These are phyloP conservation scores for Cataglyphis altisquamis DNA, from an alignment of 2,888 invertebrate species.

Conservation along the genomic window DNA sequence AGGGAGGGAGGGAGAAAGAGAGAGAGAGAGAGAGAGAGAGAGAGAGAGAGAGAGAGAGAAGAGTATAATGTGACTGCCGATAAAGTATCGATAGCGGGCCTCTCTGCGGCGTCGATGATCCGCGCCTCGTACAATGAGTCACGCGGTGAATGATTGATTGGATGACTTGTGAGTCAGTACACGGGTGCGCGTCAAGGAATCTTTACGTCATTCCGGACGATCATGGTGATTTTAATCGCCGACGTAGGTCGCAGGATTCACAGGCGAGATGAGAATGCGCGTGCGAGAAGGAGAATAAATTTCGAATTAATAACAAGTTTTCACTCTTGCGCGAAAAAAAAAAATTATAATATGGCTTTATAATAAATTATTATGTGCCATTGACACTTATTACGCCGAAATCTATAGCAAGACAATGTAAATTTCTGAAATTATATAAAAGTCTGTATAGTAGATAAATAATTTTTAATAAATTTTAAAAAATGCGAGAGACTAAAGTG, in stretches of 20 bases:
- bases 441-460: background rate
- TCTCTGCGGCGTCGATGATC: conserved; percentile 61
- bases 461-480: conserved; percentile 5
- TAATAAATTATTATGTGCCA: conserved; percentile 33
- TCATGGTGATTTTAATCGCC: conserved; percentile 55
- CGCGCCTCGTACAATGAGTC: conserved; percentile 78
- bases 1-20: background rate
- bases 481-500: background rate
- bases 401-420: conserved; percentile 1
- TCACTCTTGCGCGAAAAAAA: conserved; percentile 9
- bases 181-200: conserved; percentile 47
- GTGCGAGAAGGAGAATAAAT: conserved; percentile 15
- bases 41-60: conserved; percentile 30
- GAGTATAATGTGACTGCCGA: conserved; percentile 63
- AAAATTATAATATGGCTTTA: conserved; percentile 9
- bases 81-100: conserved; percentile 70
- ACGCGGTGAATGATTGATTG: conserved; percentile 81
- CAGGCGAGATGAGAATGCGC: background rate
- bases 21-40: too few species aligned
- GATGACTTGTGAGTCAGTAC: conserved; percentile 66
- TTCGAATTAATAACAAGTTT: conserved; percentile 4
- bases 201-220: conserved; percentile 53
- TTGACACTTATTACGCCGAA: background rate
- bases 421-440: background rate
- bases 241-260: conserved; percentile 29